Evolutionary conservation across 2,888 invertebrate species (phyloP), one percentile per base, ranked within the genome.

Genomic region (Ectemnius continuus): DNA sequence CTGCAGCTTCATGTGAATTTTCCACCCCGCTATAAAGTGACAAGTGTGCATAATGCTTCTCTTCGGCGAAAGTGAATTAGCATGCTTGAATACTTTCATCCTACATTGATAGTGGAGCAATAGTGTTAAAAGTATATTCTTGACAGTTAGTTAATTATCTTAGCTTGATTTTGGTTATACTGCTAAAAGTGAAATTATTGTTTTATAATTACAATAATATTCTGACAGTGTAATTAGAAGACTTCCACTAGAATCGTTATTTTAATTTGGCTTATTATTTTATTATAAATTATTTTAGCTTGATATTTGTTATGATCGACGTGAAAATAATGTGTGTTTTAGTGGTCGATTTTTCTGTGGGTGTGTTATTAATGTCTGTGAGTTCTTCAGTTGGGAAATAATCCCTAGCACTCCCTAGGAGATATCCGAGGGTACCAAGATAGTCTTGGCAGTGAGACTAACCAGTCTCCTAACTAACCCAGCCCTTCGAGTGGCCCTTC

Each of bases 181-280:
- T 18, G 48, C 45, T 20, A 18, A 18, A 11, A n/a, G 57, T 64
- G 61, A 73, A 46, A 64, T 68, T 57, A 68, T 64, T 46, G 3
- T 46, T 36, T n/a, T 13, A 26, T 56, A 56, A 20, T 58, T 23
- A 6, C 16, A 48, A 46, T 13, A 28, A 56, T 60, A 72, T 46
- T 20, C 16, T 60, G n/a, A 46, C 11, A 36, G 18, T 8, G 20
- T 14, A 46, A 36, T 73, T 58, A 61, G 47, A 23, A 14, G 23
- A 23, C n/a, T 18, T 5, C 13, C 28, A 6, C 11, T 58, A n/a
- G 4, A 45, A 59, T 58, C 20, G 45, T 65, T 48, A 57, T 56
- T 75, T 62, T 23, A 23, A 16, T 57, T 13, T 18, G 13, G 4
- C 28, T 14, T 23, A 47, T 65, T 48, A 57, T 56, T 75, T 62